Percentiles rank a stretch among this genome's conserved stretches.
phyloP scores from a whole-genome alignment of 2,113 vertebrate species.

The Plectropomus leopardus region DNA sequence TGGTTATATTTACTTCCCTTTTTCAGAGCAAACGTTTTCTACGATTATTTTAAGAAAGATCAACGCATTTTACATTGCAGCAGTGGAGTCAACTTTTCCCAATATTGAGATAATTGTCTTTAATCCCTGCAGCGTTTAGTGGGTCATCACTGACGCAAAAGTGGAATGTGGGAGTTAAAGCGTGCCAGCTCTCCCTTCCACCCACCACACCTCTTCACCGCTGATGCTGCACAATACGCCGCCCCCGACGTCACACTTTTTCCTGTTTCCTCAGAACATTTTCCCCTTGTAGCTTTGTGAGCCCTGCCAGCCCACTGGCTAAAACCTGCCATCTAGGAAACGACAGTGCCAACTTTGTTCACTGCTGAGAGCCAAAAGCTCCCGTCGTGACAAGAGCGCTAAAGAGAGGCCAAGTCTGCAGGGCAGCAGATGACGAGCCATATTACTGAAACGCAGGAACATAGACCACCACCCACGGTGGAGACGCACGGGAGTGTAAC shows the following conservation, averaged over 20 bases:
- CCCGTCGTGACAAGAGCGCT: slow-evolving; percentile 13
- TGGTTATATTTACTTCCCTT: too few relatives aligned
- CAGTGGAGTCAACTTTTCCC: background rate
- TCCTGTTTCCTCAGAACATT: slow-evolving; percentile 16
- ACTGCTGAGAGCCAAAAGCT: background rate
- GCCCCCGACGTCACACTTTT: slow-evolving; percentile 5
- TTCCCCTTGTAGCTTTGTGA: background rate
- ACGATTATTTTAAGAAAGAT: too few relatives aligned
- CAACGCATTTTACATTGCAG: too few relatives aligned
- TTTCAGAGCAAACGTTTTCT: too few relatives aligned
- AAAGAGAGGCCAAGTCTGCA: slow-evolving; percentile 14
- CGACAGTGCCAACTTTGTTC: background rate
- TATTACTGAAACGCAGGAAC: background rate
- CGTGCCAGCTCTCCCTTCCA: slow-evolving; percentile 17
- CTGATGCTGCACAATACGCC: background rate
- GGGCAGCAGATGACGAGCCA: slow-evolving; percentile 27
- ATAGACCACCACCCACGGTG: slow-evolving; percentile 6
- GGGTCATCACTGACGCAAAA: slow-evolving; percentile 62
- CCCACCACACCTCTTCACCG: slow-evolving; percentile 28
- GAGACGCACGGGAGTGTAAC: slow-evolving; percentile 1
- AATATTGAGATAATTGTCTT: background rate
- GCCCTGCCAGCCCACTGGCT: background rate
- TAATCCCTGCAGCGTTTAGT: slow-evolving; percentile 51
- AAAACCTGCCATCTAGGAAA: slow-evolving; percentile 10
- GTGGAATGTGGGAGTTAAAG: slow-evolving; percentile 36